phyloP scores from a whole-genome alignment of 2,797 vertebrate species.

The Meda fulgida region DNA sequence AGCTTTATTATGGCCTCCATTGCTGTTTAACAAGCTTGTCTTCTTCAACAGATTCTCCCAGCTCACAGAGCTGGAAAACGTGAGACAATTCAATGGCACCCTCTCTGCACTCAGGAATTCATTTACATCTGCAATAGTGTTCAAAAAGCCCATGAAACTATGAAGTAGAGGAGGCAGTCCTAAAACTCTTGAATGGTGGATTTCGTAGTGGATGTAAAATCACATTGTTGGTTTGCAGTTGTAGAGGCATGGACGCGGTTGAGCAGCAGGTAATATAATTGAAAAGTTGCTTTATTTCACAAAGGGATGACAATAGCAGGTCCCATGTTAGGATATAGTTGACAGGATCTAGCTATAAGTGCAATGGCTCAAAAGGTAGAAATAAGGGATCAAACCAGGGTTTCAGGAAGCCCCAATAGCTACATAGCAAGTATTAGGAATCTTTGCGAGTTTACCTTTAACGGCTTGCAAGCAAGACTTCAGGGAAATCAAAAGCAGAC shows the following conservation, averaged over 20 bases:
- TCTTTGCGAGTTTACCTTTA: not conserved
- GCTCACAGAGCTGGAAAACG: not conserved
- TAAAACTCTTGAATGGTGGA: not conserved
- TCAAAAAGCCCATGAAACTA: not conserved
- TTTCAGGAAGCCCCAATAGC: too few relatives aligned
- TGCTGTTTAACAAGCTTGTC: not conserved
- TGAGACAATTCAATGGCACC: not conserved
- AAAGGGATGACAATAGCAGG: not conserved
- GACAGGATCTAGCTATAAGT: not conserved
- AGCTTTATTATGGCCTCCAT: not conserved
- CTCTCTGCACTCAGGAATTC: conserved; percentile 8
- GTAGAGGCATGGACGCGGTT: not conserved
- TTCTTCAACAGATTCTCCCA: not conserved
- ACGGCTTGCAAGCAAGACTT: not conserved
- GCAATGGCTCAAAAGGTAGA: not conserved
- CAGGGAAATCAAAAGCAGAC: conserved; percentile 1
- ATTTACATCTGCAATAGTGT: not conserved
- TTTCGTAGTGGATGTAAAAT: not conserved
- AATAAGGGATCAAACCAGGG: too few relatives aligned
- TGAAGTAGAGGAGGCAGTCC: not conserved
- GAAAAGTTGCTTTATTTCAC: not conserved
- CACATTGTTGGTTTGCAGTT: not conserved
- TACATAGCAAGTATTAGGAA: too few relatives aligned
- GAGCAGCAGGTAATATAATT: not conserved
- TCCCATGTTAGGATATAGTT: not conserved